A percentile compares a stretch with the other conserved stretches of the same genome.
phyloP scores from a whole-genome alignment of 2,888 invertebrate genomes.

The Pterostichus niger region DNA sequence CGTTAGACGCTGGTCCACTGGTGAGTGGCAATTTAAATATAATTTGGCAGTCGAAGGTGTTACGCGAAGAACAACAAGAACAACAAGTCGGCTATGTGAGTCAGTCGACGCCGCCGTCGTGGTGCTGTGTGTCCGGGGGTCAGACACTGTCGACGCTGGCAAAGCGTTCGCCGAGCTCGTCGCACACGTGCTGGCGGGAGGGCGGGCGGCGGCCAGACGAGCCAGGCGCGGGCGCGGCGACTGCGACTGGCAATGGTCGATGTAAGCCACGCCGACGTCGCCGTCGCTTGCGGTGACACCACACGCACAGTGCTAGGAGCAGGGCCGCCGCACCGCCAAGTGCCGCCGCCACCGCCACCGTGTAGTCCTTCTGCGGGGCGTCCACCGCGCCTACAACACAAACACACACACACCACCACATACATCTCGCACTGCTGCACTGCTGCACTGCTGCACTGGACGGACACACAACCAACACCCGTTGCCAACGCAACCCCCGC shows the following conservation, averaged over 20 bases:
- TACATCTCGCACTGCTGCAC: conserved; percentile 68
- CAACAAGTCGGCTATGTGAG: conserved; percentile 13
- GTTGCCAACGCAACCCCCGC: too few species aligned
- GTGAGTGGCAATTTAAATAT: background rate
- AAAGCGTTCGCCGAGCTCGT: conserved; percentile 80
- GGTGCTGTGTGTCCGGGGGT: conserved; percentile 71
- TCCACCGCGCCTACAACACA: conserved; percentile 75
- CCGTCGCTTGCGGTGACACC: conserved; percentile 80
- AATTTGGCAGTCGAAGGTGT: conserved; percentile 59
- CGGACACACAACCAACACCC: background rate
- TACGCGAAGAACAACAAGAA: conserved; percentile 59
- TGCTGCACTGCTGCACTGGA: conserved; percentile 74
- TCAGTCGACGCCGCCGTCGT: conserved; percentile 66
- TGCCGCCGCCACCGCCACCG: conserved; percentile 74
- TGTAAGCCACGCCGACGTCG: conserved; percentile 78
- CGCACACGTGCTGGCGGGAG: conserved; percentile 78
- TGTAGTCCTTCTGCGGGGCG: conserved; percentile 74
- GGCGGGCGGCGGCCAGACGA: conserved; percentile 50
- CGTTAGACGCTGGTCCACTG: background rate
- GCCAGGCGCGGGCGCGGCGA: conserved; percentile 72
- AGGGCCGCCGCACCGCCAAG: conserved; percentile 77
- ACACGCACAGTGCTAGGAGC: conserved; percentile 76
- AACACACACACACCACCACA: background rate
- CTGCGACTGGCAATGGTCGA: conserved; percentile 74
- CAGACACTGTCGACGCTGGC: conserved; percentile 81